These are phyloP conservation scores for Alouatta palliata DNA, from an alignment of 2,113 vertebrate species.

Conservation along the genomic window DNA sequence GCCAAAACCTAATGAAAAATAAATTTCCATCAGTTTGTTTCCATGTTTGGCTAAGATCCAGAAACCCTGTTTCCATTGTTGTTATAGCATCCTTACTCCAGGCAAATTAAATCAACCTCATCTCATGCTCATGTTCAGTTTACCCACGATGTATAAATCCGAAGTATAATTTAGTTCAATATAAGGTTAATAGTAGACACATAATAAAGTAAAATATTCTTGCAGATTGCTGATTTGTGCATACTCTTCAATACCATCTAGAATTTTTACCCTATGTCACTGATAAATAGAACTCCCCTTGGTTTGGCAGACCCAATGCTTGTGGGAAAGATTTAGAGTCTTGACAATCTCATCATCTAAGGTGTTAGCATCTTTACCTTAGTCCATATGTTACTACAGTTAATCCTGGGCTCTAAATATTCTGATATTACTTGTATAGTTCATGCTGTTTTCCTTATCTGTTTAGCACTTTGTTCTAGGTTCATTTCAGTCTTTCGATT, in stretches of 20 bases:
- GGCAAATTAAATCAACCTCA: conserved; percentile 57
- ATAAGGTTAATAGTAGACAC: neutral
- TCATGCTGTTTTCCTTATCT: neutral
- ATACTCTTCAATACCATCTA: neutral
- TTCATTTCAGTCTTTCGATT: neutral
- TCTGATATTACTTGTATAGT: neutral
- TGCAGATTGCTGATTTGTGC: neutral
- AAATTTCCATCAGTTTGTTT: conserved; percentile 65
- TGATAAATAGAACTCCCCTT: neutral
- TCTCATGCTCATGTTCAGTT: conserved; percentile 48
- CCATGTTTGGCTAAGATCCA: conserved; percentile 47
- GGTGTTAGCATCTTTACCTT: neutral
- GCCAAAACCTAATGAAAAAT: conserved; percentile 65
- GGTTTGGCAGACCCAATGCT: neutral
- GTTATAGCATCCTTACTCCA: conserved; percentile 30
- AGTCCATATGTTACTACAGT: neutral
- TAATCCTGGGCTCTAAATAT: neutral
- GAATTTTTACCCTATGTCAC: neutral
- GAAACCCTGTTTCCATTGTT: conserved; percentile 45
- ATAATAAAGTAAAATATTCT: conserved; percentile 32
- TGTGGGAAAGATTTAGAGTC: neutral
- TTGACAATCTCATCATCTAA: neutral
- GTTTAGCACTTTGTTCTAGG: neutral
- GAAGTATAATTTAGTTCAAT: conserved; percentile 34
- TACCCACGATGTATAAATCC: neutral